These are phyloP conservation scores for Microtus ochrogaster DNA, from an alignment of 2,113 vertebrate genomes.

Conservation along the genomic window DNA sequence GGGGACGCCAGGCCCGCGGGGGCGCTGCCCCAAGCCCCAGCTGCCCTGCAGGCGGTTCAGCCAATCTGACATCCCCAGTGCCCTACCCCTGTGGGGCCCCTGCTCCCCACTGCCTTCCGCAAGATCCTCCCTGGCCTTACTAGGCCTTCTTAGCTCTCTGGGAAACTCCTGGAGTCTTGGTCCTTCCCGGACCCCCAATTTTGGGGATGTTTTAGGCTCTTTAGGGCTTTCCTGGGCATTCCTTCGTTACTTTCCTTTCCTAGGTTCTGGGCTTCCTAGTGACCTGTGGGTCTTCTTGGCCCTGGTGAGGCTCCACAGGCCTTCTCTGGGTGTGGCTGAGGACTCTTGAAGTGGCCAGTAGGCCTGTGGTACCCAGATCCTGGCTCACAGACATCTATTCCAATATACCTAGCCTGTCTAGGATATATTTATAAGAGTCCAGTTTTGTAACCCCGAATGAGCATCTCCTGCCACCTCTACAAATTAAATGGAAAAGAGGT, in stretches of 20 bases:
- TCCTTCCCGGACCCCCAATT: neutral
- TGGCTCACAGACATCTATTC: too few species aligned
- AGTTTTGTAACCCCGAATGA: neutral
- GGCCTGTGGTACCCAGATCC: neutral
- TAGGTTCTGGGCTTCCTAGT: neutral
- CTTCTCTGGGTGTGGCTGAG: neutral
- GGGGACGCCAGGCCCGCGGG: neutral
- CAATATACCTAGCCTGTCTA: neutral
- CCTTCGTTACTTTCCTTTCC: neutral
- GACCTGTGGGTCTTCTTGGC: neutral
- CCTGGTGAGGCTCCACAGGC: too few species aligned
- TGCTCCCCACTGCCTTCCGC: neutral
- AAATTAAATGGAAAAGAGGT: neutral
- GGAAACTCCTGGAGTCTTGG: neutral
- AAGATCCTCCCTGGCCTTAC: neutral
- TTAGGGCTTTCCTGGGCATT: neutral
- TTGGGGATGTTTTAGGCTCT: neutral
- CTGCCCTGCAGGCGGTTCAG: neutral
- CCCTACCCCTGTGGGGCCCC: neutral
- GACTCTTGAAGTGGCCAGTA: neutral
- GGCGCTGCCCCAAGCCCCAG: neutral
- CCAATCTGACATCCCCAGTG: neutral
- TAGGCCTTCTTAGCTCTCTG: neutral
- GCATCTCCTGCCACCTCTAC: neutral
- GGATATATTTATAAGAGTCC: neutral